Conservation (phyloP, 2,113 vertebrate genomes). For the Hepsetus odoe region DNA sequence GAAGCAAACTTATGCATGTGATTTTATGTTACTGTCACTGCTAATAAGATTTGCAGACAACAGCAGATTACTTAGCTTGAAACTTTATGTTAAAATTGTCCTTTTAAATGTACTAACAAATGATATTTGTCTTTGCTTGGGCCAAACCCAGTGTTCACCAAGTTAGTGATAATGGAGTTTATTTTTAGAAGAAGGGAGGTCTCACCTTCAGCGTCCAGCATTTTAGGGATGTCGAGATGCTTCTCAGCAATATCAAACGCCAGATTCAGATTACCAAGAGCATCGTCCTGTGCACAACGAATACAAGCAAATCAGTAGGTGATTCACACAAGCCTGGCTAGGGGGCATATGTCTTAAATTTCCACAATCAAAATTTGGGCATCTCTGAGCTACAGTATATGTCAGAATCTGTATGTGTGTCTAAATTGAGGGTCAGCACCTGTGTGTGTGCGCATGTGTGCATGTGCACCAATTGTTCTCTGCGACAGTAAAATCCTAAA, state of each 20-base stretch:
- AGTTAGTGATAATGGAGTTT: neutral
- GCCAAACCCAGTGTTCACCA: neutral
- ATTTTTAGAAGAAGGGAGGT: neutral
- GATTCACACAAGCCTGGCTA: neutral
- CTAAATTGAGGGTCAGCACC: conserved; percentile 9
- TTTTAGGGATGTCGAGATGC: conserved; percentile 98
- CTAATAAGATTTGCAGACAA: no score
- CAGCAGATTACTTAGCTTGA: no score
- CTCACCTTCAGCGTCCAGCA: conserved; percentile 98
- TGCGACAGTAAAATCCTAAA: conserved; percentile 32
- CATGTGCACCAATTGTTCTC: conserved; percentile 40
- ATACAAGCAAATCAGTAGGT: neutral
- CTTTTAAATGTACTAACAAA: no score
- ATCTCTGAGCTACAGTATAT: neutral
- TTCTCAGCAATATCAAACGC: conserved; percentile 98
- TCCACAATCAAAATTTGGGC: no score
- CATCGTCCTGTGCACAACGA: conserved; percentile 84
- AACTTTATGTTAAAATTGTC: no score
- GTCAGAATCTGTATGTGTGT: conserved; percentile 36
- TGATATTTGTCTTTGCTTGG: no score
- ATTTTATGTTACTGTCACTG: no score
- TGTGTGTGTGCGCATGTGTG: conserved; percentile 41
- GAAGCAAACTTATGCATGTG: no score
- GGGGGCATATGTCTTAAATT: no score
- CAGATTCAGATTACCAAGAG: conserved; percentile 95